Evolutionary conservation across 2,797 vertebrate species (phyloP), one percentile per base, ranked within the genome.

Genomic region (Gila robusta): DNA sequence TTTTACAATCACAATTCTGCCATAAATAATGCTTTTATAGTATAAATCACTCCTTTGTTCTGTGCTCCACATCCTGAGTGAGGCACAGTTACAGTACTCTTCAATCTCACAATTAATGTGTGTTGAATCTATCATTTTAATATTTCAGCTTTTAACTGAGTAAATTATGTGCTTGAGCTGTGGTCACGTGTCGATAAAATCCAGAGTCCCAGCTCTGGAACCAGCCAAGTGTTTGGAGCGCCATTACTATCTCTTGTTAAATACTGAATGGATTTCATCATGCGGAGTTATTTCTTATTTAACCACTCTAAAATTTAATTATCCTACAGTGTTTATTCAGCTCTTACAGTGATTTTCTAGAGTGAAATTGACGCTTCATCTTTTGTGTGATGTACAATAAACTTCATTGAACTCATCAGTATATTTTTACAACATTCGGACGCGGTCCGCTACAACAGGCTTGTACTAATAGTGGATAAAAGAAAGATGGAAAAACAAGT

Each of bases 1-100:
- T 80, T 87, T 85, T 82, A 86, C 87, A 49, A 66, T 76, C 80
- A 26, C 26, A 49, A 21, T 83, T 73, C 28, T 82, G 77, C 54
- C 39, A 87, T 92, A 90, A 94, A 94, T 92, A 81, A 91, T 91
- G 90, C 92, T 92, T 94, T 93, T 91, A 66, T 32, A 93, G 87
- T 90, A 86, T 92, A 87, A 91, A 93, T 93, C 89, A 80, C 32
- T 80, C 16, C 3, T 90, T 93, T 89, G 87, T 87, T 83, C 83
- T 6, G 80, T 84, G 84, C 83, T 86, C 17, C 87, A 80, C 90
- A 80, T 89, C 89, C 90, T 39, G 89, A 89, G 52, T 32, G 28
- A 91, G 69, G 74, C 87, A 41, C 84, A 90, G 91, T 90, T 88
- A 91, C 83, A 87, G 81, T 87, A 64, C 87, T 86, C 49, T 69